Evolutionary conservation across 1,140 invertebrate genomes (phyloP).

Genomic region (Mamestra configurata): DNA sequence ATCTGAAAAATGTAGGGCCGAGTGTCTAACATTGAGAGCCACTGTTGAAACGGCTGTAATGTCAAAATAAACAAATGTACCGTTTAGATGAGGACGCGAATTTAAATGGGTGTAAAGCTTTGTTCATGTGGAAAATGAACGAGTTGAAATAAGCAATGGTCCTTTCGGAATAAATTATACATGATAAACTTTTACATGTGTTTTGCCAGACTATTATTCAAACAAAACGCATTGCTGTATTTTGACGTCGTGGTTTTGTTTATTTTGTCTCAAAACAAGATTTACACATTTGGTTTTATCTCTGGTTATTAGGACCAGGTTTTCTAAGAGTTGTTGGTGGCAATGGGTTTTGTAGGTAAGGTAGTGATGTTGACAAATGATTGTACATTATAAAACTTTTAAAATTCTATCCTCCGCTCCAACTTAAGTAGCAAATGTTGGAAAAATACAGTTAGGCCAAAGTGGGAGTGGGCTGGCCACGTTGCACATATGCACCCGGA

Average conservation of each 20-base stretch:
- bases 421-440: too few relatives aligned
- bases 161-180: background rate
- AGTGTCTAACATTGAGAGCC: conserved; percentile 23
- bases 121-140: conserved; percentile 20
- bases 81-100: conserved; percentile 33
- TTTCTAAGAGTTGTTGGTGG: too few relatives aligned
- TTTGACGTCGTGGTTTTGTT: background rate
- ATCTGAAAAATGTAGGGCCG: background rate
- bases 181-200: conserved; percentile 22
- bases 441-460: too few relatives aligned
- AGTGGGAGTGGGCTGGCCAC: too few relatives aligned
- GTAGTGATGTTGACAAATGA: too few relatives aligned
- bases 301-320: too few relatives aligned
- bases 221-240: background rate
- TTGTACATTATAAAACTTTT: too few relatives aligned
- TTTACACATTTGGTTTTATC: too few relatives aligned
- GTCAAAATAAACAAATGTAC: conserved; percentile 40
- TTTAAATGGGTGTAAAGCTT: conserved; percentile 30
- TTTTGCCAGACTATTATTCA: background rate
- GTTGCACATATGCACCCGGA: too few relatives aligned
- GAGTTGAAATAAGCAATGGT: conserved; percentile 13
- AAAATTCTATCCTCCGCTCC: too few relatives aligned
- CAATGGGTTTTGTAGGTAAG: background rate
- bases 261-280: background rate
- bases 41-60: conserved; percentile 26